Base-by-base conservation (phyloP, 2,888 invertebrate genomes). In the Dendrolimus pini region DNA sequence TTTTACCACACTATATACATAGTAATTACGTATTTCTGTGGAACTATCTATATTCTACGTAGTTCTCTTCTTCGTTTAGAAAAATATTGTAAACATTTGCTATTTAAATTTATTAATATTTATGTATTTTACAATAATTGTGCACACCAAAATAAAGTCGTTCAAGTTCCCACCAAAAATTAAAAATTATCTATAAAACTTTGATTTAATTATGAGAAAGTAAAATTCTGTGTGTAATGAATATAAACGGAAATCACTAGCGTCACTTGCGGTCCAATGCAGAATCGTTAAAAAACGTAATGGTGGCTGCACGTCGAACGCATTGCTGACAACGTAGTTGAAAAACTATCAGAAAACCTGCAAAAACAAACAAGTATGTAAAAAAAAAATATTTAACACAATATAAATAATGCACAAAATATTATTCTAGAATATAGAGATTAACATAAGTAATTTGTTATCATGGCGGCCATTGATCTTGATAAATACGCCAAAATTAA, bases 321-420 rank as follows among this genome's bases (percentile, higher is more conserved):
- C 90, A 89, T 87, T 89, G 90, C 90, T 89, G 90, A 88, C 90
- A 90, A 90, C 89, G 78, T 86, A 78, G 80, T 80, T 78, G 70
- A 64, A 76, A 83, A 74, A 73, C 61, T 72, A 75, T 65, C 62
- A 68, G 76, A 76, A 85, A 85, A 85, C 84, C 78, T 84, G 77
- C 76, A 78, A 68, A 81, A 83, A 84, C 74, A 66, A 77, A 81
- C 12, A 47, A 9, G 47, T 47, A 47, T 72, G 63, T 63, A 60
- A 66, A 64, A 30, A 64, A 30, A 30, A 30, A 30, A 6, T 30
- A 30, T 30, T 30, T 30, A 30, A 30, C 30, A 30, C 30, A 30
- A 30, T 30, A 3, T 3, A 6, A 30, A 30, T 30, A 30, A 30
- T 30, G 30, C 6, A 30, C 6, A 30, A 30, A 30, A 30, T 30